A percentile compares a stretch with the other conserved stretches of the same genome.
These are phyloP conservation scores for Diglossa cyanea DNA, from an alignment of 2,797 vertebrate species.

Conservation along the genomic window DNA sequence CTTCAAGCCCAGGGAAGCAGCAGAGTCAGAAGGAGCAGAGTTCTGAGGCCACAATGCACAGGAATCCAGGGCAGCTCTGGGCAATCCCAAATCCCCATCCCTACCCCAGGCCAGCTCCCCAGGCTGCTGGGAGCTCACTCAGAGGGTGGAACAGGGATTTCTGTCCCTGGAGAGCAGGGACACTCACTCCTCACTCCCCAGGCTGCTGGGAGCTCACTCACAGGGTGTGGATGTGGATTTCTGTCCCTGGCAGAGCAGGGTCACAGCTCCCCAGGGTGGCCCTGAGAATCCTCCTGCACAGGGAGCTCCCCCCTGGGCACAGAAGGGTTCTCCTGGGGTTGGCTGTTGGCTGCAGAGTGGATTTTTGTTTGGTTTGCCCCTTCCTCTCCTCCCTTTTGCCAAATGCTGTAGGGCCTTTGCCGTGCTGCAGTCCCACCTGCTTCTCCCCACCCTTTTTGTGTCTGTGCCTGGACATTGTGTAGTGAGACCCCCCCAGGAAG, in stretches of 20 bases:
- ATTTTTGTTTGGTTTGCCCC: not conserved
- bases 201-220: no score
- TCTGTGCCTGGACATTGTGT: not conserved
- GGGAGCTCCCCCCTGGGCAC: not conserved
- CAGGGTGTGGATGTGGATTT: no score
- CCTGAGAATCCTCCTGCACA: fast-evolving
- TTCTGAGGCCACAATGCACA: not conserved
- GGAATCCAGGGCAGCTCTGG: not conserved
- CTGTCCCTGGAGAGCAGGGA: no score
- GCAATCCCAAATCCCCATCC: not conserved
- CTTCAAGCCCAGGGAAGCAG: no score
- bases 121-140: not conserved
- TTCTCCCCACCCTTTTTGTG: not conserved
- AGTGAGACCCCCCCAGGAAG: not conserved
- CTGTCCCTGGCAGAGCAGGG: no score
- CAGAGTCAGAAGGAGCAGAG: not conserved
- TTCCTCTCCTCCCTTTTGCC: not conserved
- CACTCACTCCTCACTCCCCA: no score
- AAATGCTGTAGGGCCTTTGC: not conserved
- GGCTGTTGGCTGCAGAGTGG: not conserved
- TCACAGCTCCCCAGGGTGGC: not conserved
- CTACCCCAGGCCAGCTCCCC: not conserved
- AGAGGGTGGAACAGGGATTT: no score
- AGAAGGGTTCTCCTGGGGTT: not conserved
- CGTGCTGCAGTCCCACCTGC: not conserved